Percentiles rank a stretch among this genome's conserved stretches.
Evolutionary conservation across 2,888 invertebrate species (phyloP).

Genomic region (Hirtodrosophila confusa): DNA sequence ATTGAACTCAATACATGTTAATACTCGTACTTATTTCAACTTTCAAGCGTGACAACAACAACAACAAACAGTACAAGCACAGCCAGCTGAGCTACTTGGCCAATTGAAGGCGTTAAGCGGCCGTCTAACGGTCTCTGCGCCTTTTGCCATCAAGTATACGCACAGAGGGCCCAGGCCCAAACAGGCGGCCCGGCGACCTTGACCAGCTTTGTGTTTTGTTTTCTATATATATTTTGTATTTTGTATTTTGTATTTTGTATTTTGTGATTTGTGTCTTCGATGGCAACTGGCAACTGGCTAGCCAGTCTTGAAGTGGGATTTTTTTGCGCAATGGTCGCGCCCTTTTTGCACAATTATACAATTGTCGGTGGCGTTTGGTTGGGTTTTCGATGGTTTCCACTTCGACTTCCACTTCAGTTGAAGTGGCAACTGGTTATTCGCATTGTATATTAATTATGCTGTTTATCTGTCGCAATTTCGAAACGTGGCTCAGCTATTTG

Average conservation of each 20-base stretch:
- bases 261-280: constrained; percentile 19
- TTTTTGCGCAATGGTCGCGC: constrained; percentile 72
- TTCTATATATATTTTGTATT: neutral
- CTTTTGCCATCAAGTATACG: constrained; percentile 55
- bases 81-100: constrained; percentile 9
- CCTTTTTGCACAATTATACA: constrained; percentile 74
- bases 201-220: constrained; percentile 53
- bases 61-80: constrained; percentile 16
- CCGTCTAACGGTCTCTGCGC: constrained; percentile 47
- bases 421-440: constrained; percentile 72
- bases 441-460: constrained; percentile 67
- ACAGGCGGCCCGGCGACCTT: constrained; percentile 50
- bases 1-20: constrained; percentile 17
- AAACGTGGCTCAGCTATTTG: constrained; percentile 53
- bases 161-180: constrained; percentile 38
- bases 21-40: constrained; percentile 18
- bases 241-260: constrained; percentile 4
- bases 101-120: constrained; percentile 38
- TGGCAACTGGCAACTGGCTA: constrained; percentile 44
- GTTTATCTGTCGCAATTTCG: constrained; percentile 69
- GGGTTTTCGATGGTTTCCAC: constrained; percentile 21
- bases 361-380: constrained; percentile 57
- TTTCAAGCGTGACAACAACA: constrained; percentile 14
- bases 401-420: constrained; percentile 39
- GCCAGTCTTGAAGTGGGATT: constrained; percentile 41